Conservation (phyloP, 2,888 invertebrate species). For the Microctonus aethiopoides region DNA sequence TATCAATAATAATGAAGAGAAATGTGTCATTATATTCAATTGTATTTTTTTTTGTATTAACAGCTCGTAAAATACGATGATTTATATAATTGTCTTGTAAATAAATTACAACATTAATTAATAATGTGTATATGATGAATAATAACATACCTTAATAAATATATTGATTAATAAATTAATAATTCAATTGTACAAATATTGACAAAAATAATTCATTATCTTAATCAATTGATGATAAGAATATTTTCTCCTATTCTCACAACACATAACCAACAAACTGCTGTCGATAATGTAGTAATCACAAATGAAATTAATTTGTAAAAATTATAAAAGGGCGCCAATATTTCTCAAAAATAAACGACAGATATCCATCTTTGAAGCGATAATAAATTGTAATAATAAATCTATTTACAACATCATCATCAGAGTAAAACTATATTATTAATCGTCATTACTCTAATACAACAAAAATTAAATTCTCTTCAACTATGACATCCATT, state of each 20-base stretch:
- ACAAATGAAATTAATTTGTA: background rate
- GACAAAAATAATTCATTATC: background rate
- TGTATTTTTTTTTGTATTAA: background rate
- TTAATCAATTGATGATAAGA: background rate
- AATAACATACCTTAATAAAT: background rate
- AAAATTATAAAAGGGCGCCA: no score
- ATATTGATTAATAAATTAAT: background rate
- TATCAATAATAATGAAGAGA: background rate
- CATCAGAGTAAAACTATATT: no score
- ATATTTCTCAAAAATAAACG: no score
- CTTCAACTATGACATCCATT: no score
- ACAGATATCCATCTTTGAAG: no score
- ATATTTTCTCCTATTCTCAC: background rate
- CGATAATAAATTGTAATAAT: no score
- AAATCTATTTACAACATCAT: no score
- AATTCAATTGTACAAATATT: background rate
- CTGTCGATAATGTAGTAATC: background rate
- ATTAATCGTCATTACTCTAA: no score
- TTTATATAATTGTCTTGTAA: slow-evolving; percentile 14
- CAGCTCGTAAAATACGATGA: background rate
- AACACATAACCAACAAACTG: background rate
- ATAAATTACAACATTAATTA: background rate
- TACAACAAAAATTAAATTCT: no score
- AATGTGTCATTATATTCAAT: slow-evolving; percentile 6
- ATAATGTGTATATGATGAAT: background rate